Conservation (phyloP, 2,113 vertebrate genomes). For the Hepsetus odoe region DNA sequence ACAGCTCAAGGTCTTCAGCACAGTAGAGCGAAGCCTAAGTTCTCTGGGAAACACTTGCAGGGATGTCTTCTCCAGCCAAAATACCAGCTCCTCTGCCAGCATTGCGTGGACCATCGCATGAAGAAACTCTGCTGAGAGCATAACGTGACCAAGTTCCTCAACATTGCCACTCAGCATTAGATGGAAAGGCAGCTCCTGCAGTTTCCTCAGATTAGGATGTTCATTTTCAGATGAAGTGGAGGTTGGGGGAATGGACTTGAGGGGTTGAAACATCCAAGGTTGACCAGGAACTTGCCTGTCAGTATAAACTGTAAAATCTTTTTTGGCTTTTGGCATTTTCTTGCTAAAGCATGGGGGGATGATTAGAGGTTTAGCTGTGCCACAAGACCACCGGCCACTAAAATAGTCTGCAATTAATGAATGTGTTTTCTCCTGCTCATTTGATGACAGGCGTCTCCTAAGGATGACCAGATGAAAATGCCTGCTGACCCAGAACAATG, state of each 20-base stretch:
- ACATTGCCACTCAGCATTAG: constrained; percentile 65
- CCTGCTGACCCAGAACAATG: constrained; percentile 75
- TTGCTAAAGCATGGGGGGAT: constrained; percentile 6
- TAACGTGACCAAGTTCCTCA: constrained; percentile 63
- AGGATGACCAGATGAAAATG: constrained; percentile 72
- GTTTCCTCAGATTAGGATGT: constrained; percentile 67
- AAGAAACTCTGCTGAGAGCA: constrained; percentile 71
- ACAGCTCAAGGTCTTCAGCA: constrained; percentile 67
- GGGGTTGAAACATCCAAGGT: constrained; percentile 63
- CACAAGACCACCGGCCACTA: constrained; percentile 62
- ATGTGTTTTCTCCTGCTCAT: constrained; percentile 62
- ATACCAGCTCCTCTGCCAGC: constrained; percentile 65
- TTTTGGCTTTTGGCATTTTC: constrained; percentile 6
- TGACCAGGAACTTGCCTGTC: constrained; percentile 67
- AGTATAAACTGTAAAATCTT: constrained; percentile 42
- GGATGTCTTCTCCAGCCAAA: constrained; percentile 64
- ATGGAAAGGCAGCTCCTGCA: constrained; percentile 75
- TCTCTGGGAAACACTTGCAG: constrained; percentile 60
- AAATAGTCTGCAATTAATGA: constrained; percentile 73
- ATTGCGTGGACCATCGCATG: constrained; percentile 70
- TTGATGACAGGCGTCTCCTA: constrained; percentile 66
- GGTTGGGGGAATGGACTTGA: background rate
- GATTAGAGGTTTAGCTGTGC: constrained; percentile 61
- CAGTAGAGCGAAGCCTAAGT: constrained; percentile 62
- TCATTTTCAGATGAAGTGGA: constrained; percentile 7